Conservation (phyloP, 2,797 vertebrate genomes). For the Neopelma chrysocephalum region DNA sequence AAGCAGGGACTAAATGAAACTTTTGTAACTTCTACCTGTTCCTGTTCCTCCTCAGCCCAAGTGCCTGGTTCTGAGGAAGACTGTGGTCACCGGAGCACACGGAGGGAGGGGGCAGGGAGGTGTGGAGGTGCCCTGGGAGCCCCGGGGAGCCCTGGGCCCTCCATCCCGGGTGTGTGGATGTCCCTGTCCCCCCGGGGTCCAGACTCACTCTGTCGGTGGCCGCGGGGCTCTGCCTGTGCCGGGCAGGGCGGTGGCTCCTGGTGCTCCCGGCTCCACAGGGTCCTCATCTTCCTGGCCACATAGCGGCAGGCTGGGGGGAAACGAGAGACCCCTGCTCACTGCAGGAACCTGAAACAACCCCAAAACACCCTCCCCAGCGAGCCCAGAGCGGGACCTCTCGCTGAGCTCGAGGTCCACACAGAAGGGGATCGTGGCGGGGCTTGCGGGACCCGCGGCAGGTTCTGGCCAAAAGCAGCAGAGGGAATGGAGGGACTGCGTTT, state of each 20-base stretch:
- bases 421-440: not conserved
- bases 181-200: accelerated
- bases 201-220: not conserved
- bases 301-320: constrained; percentile 10
- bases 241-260: not conserved
- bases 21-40: not conserved
- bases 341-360: not conserved
- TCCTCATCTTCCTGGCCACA: not conserved
- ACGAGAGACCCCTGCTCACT: not conserved
- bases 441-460: accelerated
- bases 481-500: not conserved
- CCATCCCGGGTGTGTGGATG: accelerated
- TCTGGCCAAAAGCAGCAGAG: not conserved
- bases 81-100: accelerated
- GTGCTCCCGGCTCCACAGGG: not conserved
- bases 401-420: not conserved
- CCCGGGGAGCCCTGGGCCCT: not conserved
- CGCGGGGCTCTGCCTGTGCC: accelerated
- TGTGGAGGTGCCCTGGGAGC: not conserved
- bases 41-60: not conserved
- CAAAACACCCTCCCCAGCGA: accelerated
- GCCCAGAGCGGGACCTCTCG: accelerated
- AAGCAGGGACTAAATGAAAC: not conserved
- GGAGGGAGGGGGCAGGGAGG: not conserved
- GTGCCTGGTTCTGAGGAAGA: accelerated